Evolutionary conservation across 35 echinoderm and acorn worm species (phyloP).

Genomic region (Ptychodera flava): DNA sequence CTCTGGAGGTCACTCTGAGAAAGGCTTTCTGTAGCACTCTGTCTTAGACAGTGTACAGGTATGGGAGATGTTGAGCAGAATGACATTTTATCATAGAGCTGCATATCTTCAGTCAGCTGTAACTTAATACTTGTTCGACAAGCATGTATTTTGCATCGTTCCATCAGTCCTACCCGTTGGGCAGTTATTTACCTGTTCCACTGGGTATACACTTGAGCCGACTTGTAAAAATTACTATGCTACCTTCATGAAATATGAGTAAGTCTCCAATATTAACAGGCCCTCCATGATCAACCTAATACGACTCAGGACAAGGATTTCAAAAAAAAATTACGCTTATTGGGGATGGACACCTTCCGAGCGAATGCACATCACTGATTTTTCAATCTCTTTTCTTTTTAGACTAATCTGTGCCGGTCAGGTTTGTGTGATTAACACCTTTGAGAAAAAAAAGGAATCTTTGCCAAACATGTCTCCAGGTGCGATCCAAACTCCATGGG

Average conservation of each 20-base stretch:
- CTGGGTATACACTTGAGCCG: background rate
- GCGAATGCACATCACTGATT: background rate
- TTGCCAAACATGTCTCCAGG: background rate
- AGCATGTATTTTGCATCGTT: background rate
- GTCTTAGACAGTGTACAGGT: background rate
- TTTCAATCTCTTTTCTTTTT: background rate
- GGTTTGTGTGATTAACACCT: background rate
- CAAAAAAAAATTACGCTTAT: background rate
- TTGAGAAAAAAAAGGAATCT: constrained; percentile 2
- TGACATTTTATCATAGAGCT: background rate
- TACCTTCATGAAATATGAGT: background rate
- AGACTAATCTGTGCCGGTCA: background rate
- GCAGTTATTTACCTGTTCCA: background rate
- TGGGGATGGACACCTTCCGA: background rate
- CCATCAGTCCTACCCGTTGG: background rate
- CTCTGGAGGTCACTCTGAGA: background rate
- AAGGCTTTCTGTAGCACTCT: background rate
- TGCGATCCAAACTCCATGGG: background rate
- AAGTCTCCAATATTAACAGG: background rate
- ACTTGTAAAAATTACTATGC: background rate
- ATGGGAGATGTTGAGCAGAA: background rate
- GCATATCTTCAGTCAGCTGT: background rate
- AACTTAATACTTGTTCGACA: background rate
- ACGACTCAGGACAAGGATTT: background rate
- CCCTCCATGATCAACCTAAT: background rate